Evolutionary conservation across 2,113 vertebrate genomes (phyloP).

Genomic region (Monopterus albus): DNA sequence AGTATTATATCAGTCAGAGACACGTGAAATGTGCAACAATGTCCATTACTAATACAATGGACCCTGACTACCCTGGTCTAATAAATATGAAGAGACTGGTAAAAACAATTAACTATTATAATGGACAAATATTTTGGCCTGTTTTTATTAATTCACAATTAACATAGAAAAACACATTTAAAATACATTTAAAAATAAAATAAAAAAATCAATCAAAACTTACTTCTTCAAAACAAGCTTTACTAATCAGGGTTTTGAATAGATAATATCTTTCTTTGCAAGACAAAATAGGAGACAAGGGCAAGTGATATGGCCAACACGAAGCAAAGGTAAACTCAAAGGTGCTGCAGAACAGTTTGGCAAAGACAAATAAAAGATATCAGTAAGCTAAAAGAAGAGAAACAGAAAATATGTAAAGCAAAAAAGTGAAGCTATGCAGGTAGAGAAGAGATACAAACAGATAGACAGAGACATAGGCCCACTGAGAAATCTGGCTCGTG

Average conservation of each 20-base stretch:
- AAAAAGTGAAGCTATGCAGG: conserved; percentile 85
- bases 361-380: conserved; percentile 16
- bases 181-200: too few relatives aligned
- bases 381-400: conserved; percentile 15
- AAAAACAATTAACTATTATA: neutral
- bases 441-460: conserved; percentile 99
- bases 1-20: neutral
- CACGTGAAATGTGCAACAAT: conserved; percentile 12
- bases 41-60: neutral
- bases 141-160: neutral
- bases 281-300: conserved; percentile 5
- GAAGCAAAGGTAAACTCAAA: conserved; percentile 13
- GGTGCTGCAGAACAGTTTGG: conserved; percentile 1
- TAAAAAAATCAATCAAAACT: neutral
- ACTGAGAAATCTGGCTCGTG: conserved; percentile 99
- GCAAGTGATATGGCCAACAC: neutral
- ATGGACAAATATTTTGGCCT: neutral
- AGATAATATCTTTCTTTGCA: conserved; percentile 21
- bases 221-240: neutral
- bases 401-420: conserved; percentile 37
- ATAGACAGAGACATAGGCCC: conserved; percentile 99
- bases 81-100: neutral
- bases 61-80: conserved; percentile 21
- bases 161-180: too few relatives aligned
- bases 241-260: conserved; percentile 36